These are phyloP conservation scores for Heliangelus exortis DNA, from an alignment of 2,797 vertebrate genomes.

Conservation along the genomic window DNA sequence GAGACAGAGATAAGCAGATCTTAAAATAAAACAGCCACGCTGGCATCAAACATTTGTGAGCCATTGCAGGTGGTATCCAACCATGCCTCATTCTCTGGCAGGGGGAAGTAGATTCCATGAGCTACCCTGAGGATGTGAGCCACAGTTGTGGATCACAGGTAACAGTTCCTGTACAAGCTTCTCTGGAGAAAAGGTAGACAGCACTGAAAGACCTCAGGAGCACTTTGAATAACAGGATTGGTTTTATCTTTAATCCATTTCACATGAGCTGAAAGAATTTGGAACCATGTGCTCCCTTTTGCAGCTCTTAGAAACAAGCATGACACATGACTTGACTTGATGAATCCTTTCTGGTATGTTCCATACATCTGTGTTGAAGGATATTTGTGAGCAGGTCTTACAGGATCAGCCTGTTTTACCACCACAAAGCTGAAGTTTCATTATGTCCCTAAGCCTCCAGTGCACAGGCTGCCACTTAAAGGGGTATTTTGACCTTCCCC, in stretches of 20 bases:
- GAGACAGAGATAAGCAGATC: not conserved
- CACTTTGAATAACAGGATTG: not conserved
- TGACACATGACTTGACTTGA: not conserved
- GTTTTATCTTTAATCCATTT: conserved; percentile 21
- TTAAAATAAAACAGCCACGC: not conserved
- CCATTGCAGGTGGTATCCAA: not conserved
- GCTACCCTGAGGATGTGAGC: not conserved
- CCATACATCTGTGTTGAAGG: not conserved
- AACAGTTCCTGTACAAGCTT: not conserved
- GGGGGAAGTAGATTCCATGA: not conserved
- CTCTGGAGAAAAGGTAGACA: not conserved
- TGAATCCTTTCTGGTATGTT: not conserved
- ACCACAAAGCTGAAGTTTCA: not conserved
- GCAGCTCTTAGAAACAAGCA: not conserved
- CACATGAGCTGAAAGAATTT: conserved; percentile 22
- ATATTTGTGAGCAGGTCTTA: not conserved
- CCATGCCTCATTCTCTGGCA: not conserved
- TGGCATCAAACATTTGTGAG: not conserved
- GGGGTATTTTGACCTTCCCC: not conserved
- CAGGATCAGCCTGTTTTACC: not conserved
- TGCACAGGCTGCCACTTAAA: not conserved
- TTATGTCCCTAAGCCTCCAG: not conserved
- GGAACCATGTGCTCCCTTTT: not conserved
- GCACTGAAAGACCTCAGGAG: not conserved
- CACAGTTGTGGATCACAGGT: not conserved